phyloP scores from a whole-genome alignment of 2,888 invertebrate genomes.

The Polyommatus iphigenia region DNA sequence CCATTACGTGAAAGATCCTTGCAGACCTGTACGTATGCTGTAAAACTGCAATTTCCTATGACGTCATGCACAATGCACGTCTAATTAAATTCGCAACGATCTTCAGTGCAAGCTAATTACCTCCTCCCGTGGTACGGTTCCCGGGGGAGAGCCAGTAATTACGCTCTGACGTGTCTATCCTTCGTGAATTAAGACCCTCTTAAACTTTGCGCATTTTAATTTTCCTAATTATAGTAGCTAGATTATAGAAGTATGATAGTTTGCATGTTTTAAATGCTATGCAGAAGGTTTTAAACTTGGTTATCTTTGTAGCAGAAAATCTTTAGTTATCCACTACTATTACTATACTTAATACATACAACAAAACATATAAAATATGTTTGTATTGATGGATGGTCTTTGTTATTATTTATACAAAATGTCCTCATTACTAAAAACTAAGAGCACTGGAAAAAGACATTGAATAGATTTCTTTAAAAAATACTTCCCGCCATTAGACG shows the following conservation, averaged over 20 bases:
- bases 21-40: neutral
- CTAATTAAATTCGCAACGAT: slow-evolving; percentile 14
- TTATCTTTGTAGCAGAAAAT: too few relatives aligned
- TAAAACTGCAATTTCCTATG: neutral
- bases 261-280: neutral
- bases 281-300: too few relatives aligned
- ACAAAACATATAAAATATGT: too few relatives aligned
- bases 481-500: too few relatives aligned
- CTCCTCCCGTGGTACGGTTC: slow-evolving; percentile 1
- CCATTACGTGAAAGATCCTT: too few relatives aligned
- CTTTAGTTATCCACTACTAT: too few relatives aligned
- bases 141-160: neutral
- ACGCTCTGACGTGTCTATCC: slow-evolving; percentile 20
- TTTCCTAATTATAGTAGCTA: slow-evolving; percentile 16
- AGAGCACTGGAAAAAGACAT: too few relatives aligned
- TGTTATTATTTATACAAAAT: too few relatives aligned
- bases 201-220: slow-evolving; percentile 29
- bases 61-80: slow-evolving; percentile 19
- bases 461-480: too few relatives aligned
- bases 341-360: too few relatives aligned
- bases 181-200: slow-evolving; percentile 21
- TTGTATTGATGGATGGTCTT: too few relatives aligned
- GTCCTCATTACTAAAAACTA: too few relatives aligned
- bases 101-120: slow-evolving; percentile 19
- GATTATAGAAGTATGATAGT: neutral